These are phyloP conservation scores for Zenarchopterus dispar DNA, from an alignment of 2,797 vertebrate species.

Conservation along the genomic window DNA sequence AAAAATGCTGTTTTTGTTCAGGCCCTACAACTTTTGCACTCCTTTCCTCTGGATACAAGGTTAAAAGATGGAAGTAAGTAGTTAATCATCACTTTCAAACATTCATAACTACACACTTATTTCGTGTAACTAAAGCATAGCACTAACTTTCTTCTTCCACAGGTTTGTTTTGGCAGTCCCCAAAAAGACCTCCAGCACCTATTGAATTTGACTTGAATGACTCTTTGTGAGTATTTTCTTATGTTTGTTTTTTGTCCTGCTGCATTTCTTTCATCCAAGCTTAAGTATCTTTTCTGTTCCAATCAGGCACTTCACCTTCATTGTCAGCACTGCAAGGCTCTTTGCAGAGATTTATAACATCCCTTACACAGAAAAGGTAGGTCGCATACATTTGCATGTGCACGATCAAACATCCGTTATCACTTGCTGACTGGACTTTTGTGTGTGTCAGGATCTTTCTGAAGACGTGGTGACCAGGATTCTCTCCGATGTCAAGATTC, in stretches of 20 bases:
- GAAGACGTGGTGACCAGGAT: conserved; percentile 83
- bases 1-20: conserved; percentile 48
- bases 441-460: conserved; percentile 85
- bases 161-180: conserved; percentile 99
- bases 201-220: conserved; percentile 93
- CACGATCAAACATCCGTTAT: not conserved
- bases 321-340: conserved; percentile 90
- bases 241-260: not conserved
- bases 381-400: not conserved
- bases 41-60: conserved; percentile 94
- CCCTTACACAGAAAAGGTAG: conserved; percentile 89
- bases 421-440: not conserved
- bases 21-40: conserved; percentile 96
- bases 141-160: conserved; percentile 35
- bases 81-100: not conserved
- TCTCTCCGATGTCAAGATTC: conserved; percentile 85
- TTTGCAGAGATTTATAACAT: conserved; percentile 90
- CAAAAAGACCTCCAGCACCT: conserved; percentile 94
- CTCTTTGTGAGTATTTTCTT: conserved; percentile 87
- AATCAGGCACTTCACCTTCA: conserved; percentile 90
- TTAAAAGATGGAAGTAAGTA: conserved; percentile 98
- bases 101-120: not conserved
- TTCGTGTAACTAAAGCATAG: not conserved
- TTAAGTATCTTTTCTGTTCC: conserved; percentile 19
- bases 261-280: conserved; percentile 8